Conservation (phyloP, 2,113 vertebrate species). For the Murina feae region DNA sequence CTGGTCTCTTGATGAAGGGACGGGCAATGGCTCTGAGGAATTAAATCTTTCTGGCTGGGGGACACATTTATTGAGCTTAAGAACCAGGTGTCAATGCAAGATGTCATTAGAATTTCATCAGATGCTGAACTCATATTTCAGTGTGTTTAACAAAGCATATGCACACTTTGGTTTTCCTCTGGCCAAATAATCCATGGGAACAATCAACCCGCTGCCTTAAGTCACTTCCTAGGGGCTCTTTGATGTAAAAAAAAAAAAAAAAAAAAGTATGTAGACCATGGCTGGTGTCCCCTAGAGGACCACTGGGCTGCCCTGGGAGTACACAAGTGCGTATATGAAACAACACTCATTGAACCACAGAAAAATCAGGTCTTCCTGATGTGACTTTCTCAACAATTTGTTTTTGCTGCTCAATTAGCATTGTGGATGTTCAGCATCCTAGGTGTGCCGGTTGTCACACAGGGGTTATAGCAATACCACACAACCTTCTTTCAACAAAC, state of each 20-base stretch:
- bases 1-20: background rate
- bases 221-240: background rate
- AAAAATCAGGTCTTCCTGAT: background rate
- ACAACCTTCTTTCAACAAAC: background rate
- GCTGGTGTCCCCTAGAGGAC: background rate
- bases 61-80: background rate
- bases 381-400: background rate
- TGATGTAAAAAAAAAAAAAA: background rate
- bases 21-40: background rate
- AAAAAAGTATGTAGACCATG: background rate
- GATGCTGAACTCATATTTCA: background rate
- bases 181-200: background rate
- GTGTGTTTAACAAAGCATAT: background rate
- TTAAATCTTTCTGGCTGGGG: background rate
- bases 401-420: background rate
- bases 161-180: background rate
- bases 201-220: background rate
- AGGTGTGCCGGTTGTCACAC: background rate
- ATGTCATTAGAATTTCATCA: background rate
- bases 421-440: background rate
- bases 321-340: background rate
- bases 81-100: background rate
- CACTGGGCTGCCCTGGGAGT: background rate
- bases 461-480: background rate
- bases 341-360: background rate